These are phyloP conservation scores for Macroglossus sobrinus DNA, from an alignment of 2,113 vertebrate genomes.

Conservation along the genomic window DNA sequence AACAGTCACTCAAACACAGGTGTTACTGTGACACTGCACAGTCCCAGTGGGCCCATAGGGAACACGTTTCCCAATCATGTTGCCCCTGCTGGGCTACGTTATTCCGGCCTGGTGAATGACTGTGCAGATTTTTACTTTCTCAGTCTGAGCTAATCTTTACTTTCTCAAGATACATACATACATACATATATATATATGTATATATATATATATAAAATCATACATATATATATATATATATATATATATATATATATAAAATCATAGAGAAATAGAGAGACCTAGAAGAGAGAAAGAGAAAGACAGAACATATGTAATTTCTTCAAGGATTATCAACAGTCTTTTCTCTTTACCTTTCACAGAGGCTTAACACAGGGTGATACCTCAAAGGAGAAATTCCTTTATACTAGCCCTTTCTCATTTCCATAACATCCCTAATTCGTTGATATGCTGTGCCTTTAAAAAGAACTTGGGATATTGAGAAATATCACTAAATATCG, in stretches of 20 bases:
- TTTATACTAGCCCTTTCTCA: not conserved
- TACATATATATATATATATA: not conserved
- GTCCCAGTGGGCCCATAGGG: not conserved
- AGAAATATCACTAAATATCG: not conserved
- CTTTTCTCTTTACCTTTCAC: not conserved
- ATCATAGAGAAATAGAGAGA: not conserved
- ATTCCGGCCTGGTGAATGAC: not conserved
- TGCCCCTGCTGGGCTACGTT: not conserved
- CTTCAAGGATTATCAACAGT: not conserved
- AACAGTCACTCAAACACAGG: not conserved
- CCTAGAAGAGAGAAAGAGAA: not conserved
- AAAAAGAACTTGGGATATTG: not conserved
- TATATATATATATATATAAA: not conserved
- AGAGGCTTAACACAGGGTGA: not conserved
- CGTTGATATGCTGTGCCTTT: not conserved
- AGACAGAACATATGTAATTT: not conserved
- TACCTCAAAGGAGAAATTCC: not conserved
- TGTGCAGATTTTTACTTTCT: not conserved
- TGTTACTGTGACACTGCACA: not conserved
- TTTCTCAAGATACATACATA: no score
- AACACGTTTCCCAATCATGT: rapidly evolving
- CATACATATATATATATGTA: no score
- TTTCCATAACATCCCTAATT: not conserved
- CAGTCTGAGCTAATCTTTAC: not conserved
- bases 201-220: not conserved